A percentile compares a stretch with the other conserved stretches of the same genome.
phyloP scores from a whole-genome alignment of 2,888 invertebrate genomes.

The Xanthia togata region DNA sequence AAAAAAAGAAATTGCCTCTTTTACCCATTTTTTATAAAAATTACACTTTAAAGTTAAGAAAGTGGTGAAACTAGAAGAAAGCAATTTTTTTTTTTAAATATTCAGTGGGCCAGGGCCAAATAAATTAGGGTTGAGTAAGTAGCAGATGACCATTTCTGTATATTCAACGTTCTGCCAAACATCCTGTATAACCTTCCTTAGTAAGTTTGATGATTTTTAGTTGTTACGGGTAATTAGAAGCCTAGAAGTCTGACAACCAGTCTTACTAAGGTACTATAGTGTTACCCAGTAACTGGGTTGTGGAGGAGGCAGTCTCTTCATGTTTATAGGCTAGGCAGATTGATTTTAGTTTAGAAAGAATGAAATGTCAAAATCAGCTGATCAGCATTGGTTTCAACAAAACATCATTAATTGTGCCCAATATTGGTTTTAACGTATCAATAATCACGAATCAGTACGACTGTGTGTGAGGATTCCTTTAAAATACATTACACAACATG shows the following conservation, averaged over 20 bases:
- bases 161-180: no score
- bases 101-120: no score
- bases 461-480: neutral
- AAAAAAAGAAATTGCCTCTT: no score
- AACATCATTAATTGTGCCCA: neutral
- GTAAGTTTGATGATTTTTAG: neutral
- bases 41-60: no score
- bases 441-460: neutral
- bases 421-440: neutral
- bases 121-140: no score
- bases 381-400: no score
- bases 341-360: neutral
- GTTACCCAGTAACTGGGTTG: neutral
- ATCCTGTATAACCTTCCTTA: no score
- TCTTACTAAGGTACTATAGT: neutral
- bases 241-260: neutral
- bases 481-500: neutral
- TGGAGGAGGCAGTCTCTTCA: neutral
- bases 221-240: neutral
- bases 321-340: neutral
- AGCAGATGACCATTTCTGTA: no score
- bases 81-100: no score
- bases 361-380: conserved; percentile 3
- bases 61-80: no score
- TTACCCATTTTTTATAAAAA: no score